Evolutionary conservation across 2,113 vertebrate genomes (phyloP).

Genomic region (Nothocercus julius): DNA sequence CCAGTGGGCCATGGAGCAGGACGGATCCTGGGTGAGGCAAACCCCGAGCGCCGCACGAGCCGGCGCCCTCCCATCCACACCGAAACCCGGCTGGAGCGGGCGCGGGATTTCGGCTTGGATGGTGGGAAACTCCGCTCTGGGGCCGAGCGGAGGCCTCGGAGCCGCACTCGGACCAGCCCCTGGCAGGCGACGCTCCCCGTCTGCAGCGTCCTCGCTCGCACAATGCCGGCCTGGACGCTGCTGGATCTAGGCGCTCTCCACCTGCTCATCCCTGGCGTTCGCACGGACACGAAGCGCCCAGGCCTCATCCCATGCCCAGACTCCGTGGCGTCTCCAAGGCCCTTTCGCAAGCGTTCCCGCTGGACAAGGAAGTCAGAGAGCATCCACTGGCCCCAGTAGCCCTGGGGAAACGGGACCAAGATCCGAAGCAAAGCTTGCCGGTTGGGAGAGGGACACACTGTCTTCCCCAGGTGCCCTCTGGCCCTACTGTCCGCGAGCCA

Average conservation of each 20-base stretch:
- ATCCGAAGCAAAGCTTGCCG: not conserved
- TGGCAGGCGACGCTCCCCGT: too few relatives aligned
- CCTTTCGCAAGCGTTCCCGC: not conserved
- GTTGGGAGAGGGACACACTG: not conserved
- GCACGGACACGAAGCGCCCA: not conserved
- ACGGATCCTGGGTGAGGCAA: too few relatives aligned
- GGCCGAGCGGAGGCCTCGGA: too few relatives aligned
- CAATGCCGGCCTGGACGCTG: not conserved
- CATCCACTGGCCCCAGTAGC: fast-evolving
- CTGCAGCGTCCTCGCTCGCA: not conserved
- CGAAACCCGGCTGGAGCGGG: too few relatives aligned
- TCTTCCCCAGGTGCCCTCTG: not conserved
- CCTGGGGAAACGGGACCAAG: not conserved
- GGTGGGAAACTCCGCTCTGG: too few relatives aligned
- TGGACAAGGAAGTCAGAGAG: not conserved
- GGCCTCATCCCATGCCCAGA: not conserved
- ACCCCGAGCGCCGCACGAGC: too few relatives aligned
- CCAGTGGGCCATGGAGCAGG: not conserved
- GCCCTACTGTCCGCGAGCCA: not conserved
- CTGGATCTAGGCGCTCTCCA: not conserved
- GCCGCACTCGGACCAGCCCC: too few relatives aligned
- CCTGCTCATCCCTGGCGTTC: not conserved
- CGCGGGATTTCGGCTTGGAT: too few relatives aligned
- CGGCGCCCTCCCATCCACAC: too few relatives aligned
- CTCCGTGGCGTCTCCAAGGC: not conserved